Evolutionary conservation across 2,113 vertebrate genomes (phyloP).

Genomic region (Cottus gobio): DNA sequence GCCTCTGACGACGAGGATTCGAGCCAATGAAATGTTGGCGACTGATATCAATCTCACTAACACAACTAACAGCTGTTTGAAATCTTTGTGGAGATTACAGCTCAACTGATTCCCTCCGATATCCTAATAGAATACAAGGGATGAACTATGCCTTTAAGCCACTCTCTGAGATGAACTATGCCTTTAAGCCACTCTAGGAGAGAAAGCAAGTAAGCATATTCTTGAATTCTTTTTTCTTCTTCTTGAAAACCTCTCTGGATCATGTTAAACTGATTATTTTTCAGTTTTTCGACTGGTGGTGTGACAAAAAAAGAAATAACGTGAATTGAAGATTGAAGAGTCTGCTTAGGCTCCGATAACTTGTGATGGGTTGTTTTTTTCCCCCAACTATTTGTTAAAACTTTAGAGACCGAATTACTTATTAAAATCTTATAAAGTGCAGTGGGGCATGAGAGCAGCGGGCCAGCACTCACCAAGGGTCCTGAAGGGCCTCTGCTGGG

Average conservation of each 20-base stretch:
- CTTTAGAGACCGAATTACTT: background rate
- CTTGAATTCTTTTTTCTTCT: background rate
- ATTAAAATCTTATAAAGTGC: background rate
- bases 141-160: background rate
- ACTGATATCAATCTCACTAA: slow-evolving; percentile 12
- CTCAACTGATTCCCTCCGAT: background rate
- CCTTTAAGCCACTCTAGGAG: background rate
- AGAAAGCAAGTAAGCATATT: background rate
- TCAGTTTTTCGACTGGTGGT: background rate
- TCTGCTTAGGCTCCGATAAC: background rate
- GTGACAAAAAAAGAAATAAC: background rate
- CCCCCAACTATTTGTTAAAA: background rate
- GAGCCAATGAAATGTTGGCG: slow-evolving; percentile 23
- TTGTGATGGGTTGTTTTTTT: background rate
- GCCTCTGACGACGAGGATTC: background rate
- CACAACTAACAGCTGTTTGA: slow-evolving; percentile 30
- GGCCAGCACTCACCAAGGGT: slow-evolving; percentile 87
- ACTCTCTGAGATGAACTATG: background rate
- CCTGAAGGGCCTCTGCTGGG: slow-evolving; percentile 92
- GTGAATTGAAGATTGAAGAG: background rate
- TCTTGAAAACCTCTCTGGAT: background rate
- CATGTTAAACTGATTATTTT: background rate
- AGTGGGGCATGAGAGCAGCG: background rate
- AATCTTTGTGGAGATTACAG: slow-evolving; percentile 10
- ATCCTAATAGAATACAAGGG: background rate